Evolutionary conservation across 2,797 vertebrate species (phyloP), one percentile per base, ranked within the genome.

Genomic region (Malacoctenus gilli): DNA sequence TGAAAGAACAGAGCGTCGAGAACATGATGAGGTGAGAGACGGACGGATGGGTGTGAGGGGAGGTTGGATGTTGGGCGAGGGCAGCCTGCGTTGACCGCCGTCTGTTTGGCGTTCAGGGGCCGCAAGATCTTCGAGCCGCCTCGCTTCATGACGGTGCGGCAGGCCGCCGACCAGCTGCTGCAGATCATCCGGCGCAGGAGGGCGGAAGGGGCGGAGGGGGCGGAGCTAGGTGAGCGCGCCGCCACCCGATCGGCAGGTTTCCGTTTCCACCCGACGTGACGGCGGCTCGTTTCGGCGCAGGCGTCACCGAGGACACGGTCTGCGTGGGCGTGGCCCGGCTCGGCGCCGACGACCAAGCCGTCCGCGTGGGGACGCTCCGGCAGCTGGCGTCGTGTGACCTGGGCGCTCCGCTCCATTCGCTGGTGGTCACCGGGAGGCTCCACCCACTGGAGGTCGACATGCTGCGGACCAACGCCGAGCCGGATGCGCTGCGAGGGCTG

Each of bases 401-500:
- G 3, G 96, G 96, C 0, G 83, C 73, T 0, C 97, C 97, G 0
- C 83, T 99, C 3, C 97, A 99, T 76, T 98, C 95, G 2, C 72
- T 99, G 84, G 79, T 98, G 4, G 75, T 99, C 56, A 94, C 94
- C 0, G 94, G 94, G 15, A 85, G 57, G 30, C 87, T 97, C 85
- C 97, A 99, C 79, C 96, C 96, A 0, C 79, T 99, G 79, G 97
- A 99, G 87, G 59, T 92, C 59, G 96, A 99, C 68, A 94, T 98
- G 95, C 91, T 99, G 18, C 62, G 85, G 47, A 82, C 95, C 4
- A 95, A 93, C 67, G 89, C 92, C 4, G 80, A 91, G 31, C 75
- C 86, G 0, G 78, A 83, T 0, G 79, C 76, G 1, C 89, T 92
- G 38, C 55, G 87, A 19, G 49, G 78, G 35, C 83, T 89, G 20